Percentiles rank a stretch among this genome's conserved stretches.
These are phyloP conservation scores for Falco concolor DNA, from an alignment of 2,797 vertebrate genomes.

Conservation along the genomic window DNA sequence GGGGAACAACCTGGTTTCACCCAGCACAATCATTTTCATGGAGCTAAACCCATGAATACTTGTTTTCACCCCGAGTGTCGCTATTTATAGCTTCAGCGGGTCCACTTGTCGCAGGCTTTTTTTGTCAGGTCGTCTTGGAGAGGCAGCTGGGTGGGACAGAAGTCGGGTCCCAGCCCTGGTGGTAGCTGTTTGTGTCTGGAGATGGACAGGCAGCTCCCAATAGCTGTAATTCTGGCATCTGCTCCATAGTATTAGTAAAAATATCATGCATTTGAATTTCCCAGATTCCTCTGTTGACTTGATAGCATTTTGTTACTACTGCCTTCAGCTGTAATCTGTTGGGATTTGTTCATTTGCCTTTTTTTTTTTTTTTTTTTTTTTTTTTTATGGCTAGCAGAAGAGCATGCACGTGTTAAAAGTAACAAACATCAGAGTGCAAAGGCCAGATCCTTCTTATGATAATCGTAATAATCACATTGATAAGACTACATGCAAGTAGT, in stretches of 20 bases:
- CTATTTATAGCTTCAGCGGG: neutral
- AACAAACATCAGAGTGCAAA: slow-evolving; percentile 45
- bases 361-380: neutral
- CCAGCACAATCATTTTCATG: neutral
- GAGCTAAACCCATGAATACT: neutral
- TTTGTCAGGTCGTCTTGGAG: neutral
- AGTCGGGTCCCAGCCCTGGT: neutral
- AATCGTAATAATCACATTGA: neutral
- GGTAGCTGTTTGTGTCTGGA: neutral
- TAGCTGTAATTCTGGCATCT: neutral
- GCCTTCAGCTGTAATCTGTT: neutral
- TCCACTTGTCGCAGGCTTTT: neutral
- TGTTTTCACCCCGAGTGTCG: neutral
- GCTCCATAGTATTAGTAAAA: neutral
- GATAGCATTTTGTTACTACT: neutral
- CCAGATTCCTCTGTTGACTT: neutral
- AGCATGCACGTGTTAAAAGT: slow-evolving; percentile 16
- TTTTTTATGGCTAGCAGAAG: neutral
- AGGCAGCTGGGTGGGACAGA: neutral
- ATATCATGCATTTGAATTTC: neutral
- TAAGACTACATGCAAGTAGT: neutral
- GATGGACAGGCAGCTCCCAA: neutral
- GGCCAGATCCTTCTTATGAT: slow-evolving; percentile 30
- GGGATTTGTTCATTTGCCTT: neutral
- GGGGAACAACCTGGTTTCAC: neutral